Percentiles rank a stretch among this genome's conserved stretches.
These are phyloP conservation scores for Oophaga sylvatica DNA, from an alignment of 2,797 vertebrate species.

Conservation along the genomic window DNA sequence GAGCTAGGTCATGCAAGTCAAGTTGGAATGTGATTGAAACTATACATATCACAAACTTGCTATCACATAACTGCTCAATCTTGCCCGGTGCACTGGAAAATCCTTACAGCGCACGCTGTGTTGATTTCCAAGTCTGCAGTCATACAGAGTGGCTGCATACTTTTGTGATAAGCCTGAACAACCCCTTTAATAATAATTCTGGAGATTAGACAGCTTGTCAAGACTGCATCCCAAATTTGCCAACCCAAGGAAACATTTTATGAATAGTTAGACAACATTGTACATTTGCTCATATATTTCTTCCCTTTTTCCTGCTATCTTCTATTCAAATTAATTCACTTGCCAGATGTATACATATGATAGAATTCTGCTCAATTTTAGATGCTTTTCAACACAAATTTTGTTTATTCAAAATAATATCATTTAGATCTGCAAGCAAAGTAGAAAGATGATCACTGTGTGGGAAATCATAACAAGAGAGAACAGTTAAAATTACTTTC, in stretches of 20 bases:
- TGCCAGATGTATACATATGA: background rate
- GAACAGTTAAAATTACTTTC: conserved; percentile 50
- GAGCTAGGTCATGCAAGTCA: no score
- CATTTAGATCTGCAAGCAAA: conserved; percentile 27
- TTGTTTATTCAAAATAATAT: conserved; percentile 44
- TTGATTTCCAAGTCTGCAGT: no score
- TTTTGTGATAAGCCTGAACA: no score
- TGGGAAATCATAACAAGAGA: conserved; percentile 39
- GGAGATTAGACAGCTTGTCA: background rate
- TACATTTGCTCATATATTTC: background rate
- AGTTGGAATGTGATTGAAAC: no score
- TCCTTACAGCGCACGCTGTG: no score
- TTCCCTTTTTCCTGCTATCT: background rate
- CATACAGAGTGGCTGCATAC: no score
- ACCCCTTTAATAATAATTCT: no score
- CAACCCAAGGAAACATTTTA: background rate
- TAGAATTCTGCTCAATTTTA: background rate
- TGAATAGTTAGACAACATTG: background rate
- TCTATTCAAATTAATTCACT: background rate
- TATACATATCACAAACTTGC: no score
- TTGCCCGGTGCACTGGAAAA: no score
- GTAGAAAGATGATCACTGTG: conserved; percentile 39
- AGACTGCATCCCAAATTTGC: background rate
- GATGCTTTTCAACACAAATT: background rate
- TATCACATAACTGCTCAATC: no score